Percentiles rank a stretch among this genome's conserved stretches.
These are phyloP conservation scores for Tangara arthus DNA, from an alignment of 2,797 vertebrate genomes.

Conservation along the genomic window DNA sequence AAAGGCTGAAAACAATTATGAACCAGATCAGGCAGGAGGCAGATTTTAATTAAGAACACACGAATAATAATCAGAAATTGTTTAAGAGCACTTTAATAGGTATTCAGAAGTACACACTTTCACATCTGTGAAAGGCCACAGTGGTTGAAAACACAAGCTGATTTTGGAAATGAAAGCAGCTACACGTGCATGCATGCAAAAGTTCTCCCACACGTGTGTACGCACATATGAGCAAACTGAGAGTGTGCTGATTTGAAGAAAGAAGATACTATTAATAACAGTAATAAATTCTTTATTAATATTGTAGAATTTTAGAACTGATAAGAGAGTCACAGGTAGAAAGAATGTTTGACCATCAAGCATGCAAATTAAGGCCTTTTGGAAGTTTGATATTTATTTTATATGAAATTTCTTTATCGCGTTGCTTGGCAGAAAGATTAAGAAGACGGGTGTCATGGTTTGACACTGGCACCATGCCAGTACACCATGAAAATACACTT, in stretches of 20 bases:
- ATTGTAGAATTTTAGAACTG: background rate
- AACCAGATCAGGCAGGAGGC: background rate
- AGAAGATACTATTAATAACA: background rate
- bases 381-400: background rate
- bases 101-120: background rate
- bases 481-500: too few relatives aligned
- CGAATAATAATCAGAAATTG: background rate
- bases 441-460: too few relatives aligned
- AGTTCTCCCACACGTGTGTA: background rate
- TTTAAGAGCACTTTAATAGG: background rate
- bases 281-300: background rate
- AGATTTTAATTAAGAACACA: conserved; percentile 21
- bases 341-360: background rate
- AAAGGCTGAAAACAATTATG: conserved; percentile 11
- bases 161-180: background rate
- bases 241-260: background rate
- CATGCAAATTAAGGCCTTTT: background rate
- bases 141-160: background rate
- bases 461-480: too few relatives aligned
- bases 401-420: background rate
- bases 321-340: background rate
- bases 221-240: background rate
- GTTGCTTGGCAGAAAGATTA: background rate
- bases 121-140: background rate
- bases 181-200: background rate